A percentile compares a stretch with the other conserved stretches of the same genome.
Evolutionary conservation across 2,888 invertebrate species (phyloP).

Genomic region (Drosophila helvetica): DNA sequence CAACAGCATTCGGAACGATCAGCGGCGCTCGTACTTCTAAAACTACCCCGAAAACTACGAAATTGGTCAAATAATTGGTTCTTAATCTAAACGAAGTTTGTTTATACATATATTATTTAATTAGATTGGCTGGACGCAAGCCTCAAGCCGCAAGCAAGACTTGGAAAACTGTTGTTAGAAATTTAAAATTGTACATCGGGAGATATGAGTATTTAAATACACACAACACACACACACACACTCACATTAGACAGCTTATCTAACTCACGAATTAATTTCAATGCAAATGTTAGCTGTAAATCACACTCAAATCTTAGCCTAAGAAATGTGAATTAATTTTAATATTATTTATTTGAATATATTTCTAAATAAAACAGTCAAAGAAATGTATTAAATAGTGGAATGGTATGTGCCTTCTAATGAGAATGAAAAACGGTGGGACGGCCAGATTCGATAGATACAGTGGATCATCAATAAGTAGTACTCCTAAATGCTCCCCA

Average conservation of each 20-base stretch:
- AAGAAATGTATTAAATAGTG: neutral
- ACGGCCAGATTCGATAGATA: no score
- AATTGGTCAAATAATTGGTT: neutral
- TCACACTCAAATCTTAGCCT: constrained; percentile 25
- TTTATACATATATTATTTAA: neutral
- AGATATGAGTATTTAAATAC: constrained; percentile 10
- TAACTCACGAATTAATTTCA: constrained; percentile 17
- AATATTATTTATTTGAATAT: constrained; percentile 52
- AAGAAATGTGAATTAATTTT: constrained; percentile 38
- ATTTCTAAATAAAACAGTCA: constrained; percentile 34
- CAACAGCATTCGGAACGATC: constrained; percentile 93
- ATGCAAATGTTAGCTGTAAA: constrained; percentile 3
- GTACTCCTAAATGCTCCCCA: no score
- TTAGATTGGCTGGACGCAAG: neutral
- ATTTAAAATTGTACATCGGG: neutral
- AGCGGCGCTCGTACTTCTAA: constrained; percentile 88
- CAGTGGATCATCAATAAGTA: no score
- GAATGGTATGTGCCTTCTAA: no score
- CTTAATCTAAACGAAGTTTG: constrained; percentile 6
- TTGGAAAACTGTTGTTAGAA: neutral
- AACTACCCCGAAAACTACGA: constrained; percentile 27
- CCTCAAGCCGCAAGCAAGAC: neutral
- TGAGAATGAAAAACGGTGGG: no score
- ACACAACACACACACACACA: neutral
- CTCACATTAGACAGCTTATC: neutral